Percentiles rank a stretch among this genome's conserved stretches.
Conservation (phyloP, 2,888 invertebrate species). For the Tetrapedia diversipes region DNA sequence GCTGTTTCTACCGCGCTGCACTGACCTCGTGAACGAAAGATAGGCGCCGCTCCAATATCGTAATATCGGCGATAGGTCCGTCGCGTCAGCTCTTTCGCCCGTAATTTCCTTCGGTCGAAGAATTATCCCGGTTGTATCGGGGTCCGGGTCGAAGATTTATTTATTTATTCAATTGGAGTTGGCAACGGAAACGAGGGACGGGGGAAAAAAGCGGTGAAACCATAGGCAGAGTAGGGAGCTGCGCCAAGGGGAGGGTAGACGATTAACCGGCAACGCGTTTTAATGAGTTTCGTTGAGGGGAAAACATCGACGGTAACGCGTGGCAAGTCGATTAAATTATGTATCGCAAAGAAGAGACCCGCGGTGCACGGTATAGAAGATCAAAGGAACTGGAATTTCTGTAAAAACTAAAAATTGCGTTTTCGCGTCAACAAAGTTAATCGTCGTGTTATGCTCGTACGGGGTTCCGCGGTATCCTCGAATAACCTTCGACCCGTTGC, state of each 20-base stretch:
- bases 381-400: neutral
- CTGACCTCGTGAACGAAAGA: conserved; percentile 4
- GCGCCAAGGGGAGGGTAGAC: neutral
- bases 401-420: too few relatives aligned
- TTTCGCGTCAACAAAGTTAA: too few relatives aligned
- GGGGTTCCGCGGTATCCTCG: neutral
- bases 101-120: conserved; percentile 5
- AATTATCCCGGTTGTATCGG: conserved; percentile 2
- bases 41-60: conserved; percentile 42
- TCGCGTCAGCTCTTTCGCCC: conserved; percentile 37
- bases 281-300: conserved; percentile 8
- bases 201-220: neutral
- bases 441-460: too few relatives aligned
- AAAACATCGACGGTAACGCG: neutral
- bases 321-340: neutral
- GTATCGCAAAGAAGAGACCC: neutral
- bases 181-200: neutral
- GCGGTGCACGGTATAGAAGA: neutral
- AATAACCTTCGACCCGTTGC: neutral
- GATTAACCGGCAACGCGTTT: neutral
- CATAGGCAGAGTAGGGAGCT: neutral
- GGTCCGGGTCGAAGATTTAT: conserved; percentile 9
- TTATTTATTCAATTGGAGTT: conserved; percentile 28
- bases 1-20: conserved; percentile 17
- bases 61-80: conserved; percentile 41